Percentiles rank a stretch among this genome's conserved stretches.
Conservation (phyloP, 2,113 vertebrate genomes). For the Mohoua ochrocephala region DNA sequence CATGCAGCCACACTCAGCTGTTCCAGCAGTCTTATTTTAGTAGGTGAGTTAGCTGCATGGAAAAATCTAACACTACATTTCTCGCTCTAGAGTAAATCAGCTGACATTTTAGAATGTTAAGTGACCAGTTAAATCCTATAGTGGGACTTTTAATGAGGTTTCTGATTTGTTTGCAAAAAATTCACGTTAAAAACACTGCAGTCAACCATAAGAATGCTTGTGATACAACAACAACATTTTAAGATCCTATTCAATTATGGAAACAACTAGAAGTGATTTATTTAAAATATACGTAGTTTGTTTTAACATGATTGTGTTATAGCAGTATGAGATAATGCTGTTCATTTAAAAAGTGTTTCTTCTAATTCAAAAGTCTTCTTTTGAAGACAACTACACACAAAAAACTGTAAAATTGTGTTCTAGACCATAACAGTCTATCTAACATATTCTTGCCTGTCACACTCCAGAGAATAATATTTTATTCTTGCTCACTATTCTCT, state of each 20-base stretch:
- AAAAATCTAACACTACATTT: background rate
- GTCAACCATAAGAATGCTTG: background rate
- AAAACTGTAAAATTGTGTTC: background rate
- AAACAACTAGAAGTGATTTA: background rate
- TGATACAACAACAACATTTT: background rate
- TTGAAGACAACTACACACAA: background rate
- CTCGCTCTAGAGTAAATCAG: background rate
- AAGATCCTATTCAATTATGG: background rate
- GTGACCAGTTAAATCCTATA: background rate
- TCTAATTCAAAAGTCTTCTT: background rate
- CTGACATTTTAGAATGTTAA: background rate
- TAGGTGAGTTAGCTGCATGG: background rate
- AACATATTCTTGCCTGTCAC: background rate
- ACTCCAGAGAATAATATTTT: background rate
- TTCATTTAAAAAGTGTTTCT: background rate
- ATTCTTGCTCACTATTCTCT: background rate
- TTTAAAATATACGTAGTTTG: background rate
- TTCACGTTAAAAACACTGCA: fast-evolving
- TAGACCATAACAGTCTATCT: background rate
- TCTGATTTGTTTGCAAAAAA: background rate
- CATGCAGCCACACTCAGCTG: background rate
- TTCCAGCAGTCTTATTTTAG: background rate
- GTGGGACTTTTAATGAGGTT: background rate
- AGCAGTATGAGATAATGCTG: background rate
- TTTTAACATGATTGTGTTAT: background rate